phyloP scores from a whole-genome alignment of 2,113 vertebrate species.

The Ptyas mucosa region DNA sequence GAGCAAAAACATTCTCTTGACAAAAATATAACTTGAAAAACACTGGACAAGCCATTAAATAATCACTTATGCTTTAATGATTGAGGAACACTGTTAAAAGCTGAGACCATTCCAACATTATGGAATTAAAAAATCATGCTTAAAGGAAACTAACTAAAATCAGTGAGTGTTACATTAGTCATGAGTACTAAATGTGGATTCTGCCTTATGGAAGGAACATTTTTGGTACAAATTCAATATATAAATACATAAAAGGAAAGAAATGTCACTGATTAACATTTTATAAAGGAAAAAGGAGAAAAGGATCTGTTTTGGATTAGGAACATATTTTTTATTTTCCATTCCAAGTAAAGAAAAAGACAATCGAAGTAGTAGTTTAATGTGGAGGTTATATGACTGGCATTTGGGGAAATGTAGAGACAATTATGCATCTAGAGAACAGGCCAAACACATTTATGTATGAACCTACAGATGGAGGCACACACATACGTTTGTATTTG shows the following conservation, averaged over 20 bases:
- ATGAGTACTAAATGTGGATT: not conserved
- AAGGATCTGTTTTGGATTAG: not conserved
- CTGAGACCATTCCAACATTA: not conserved
- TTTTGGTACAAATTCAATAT: not conserved
- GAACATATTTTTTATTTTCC: not conserved
- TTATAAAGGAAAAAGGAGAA: not conserved
- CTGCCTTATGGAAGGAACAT: not conserved
- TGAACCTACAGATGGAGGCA: not conserved
- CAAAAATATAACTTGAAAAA: slow-evolving; percentile 2
- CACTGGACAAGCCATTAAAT: not conserved
- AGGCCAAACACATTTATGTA: not conserved
- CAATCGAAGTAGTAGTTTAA: not conserved
- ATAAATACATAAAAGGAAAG: not conserved
- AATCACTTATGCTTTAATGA: not conserved
- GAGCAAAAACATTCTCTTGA: not conserved
- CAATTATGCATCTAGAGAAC: not conserved
- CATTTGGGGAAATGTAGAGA: not conserved
- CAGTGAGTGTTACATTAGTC: not conserved
- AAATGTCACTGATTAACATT: not conserved
- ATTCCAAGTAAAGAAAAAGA: not conserved
- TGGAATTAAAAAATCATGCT: not conserved
- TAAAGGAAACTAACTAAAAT: not conserved
- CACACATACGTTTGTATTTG: not conserved
- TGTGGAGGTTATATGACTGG: not conserved
- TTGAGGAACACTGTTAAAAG: not conserved